Conservation (phyloP, 1,140 invertebrate genomes). For the Scaptomyza montana region DNA sequence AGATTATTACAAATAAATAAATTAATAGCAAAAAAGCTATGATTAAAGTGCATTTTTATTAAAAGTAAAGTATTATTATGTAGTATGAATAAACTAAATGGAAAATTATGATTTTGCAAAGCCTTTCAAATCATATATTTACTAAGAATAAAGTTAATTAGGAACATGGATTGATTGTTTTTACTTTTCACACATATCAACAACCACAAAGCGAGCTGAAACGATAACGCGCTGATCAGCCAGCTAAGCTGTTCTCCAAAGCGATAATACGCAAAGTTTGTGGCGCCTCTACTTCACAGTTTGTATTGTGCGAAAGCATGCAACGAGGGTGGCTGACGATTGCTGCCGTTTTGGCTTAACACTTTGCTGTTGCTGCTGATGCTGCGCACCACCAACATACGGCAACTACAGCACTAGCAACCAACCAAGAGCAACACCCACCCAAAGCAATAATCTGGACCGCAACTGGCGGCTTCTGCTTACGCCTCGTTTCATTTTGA, state of each 20-base stretch:
- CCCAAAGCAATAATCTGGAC: constrained; percentile 24
- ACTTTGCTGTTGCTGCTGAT: constrained; percentile 43
- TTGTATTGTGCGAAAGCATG: constrained; percentile 3
- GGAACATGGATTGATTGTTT: no score
- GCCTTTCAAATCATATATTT: no score
- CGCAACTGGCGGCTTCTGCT: constrained; percentile 27
- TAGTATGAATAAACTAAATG: no score
- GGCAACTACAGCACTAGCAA: constrained; percentile 2
- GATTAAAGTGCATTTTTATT: no score
- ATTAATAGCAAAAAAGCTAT: not conserved
- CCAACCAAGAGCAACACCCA: constrained; percentile 45
- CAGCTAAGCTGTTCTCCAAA: constrained; percentile 14
- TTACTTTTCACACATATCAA: no score
- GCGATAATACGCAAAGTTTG: constrained; percentile 10
- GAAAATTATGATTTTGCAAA: no score
- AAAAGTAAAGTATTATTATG: not conserved
- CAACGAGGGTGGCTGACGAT: constrained; percentile 34
- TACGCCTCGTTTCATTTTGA: constrained; percentile 69
- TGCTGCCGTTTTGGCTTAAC: constrained; percentile 33
- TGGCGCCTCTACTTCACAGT: not conserved
- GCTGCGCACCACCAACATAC: constrained; percentile 60
- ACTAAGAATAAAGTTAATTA: no score
- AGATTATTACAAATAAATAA: no score
- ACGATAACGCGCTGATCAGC: constrained; percentile 20
- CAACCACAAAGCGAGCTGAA: constrained; percentile 33